Evolutionary conservation across 2,797 vertebrate genomes (phyloP), one percentile per base, ranked within the genome.

Genomic region (Capromys pilorides): DNA sequence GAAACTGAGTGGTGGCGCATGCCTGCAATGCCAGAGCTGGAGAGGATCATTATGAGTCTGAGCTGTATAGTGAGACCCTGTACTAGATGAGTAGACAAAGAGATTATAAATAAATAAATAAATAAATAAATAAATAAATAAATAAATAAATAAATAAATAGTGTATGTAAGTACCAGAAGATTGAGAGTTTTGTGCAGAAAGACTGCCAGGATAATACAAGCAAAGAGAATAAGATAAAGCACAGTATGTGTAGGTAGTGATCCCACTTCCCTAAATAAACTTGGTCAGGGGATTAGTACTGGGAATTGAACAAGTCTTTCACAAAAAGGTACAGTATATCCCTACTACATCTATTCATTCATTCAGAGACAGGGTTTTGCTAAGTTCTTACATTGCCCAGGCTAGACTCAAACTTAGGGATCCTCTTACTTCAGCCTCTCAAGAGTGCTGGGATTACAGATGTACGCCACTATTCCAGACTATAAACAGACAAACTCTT

Each of bases 131-230:
- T 3, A 66, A n/a, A n/a, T n/a, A n/a, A n/a, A n/a, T n/a, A n/a
- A n/a, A n/a, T n/a, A n/a, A n/a, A n/a, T n/a, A n/a, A n/a, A n/a
- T n/a, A n/a, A n/a, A n/a, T n/a, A n/a, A n/a, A n/a, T n/a, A n/a
- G n/a, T 16, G 80, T 1, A 67, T 88, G 75, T n/a, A 57, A 45
- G 39, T 57, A 89, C 39, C 19, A 84, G 22, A 64, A 51, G 4
- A 81, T 73, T 49, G 33, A 73, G 7, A n/a, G n/a, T 69, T 86
- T 64, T 61, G 80, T 19, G 36, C 69, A 73, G 36, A 95, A 96
- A 88, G 73, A 91, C 26, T 33, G 36, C 33, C 41, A 88, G 86
- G 16, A 45, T 54, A 64, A 82, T 31, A 77, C 33, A 94, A 89
- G 9, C 77, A 64, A n/a, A n/a, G 45, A 92, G 1, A 73, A 21